Evolutionary conservation across 2,888 invertebrate genomes (phyloP).

Genomic region (Parthenolecanium corni): DNA sequence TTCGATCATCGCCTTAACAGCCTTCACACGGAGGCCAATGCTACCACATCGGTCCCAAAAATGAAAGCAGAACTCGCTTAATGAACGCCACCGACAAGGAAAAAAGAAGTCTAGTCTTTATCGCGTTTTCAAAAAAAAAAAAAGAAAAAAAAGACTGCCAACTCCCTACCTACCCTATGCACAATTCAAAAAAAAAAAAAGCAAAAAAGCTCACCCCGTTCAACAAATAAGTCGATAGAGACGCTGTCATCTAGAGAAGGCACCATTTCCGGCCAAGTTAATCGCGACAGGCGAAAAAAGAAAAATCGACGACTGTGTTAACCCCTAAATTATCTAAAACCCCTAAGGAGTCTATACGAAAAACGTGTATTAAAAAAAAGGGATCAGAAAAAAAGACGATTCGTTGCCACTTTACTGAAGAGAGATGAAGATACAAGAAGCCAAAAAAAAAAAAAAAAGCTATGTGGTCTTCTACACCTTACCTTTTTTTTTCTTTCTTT

Average conservation of each 20-base stretch:
- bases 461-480: background rate
- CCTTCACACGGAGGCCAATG: no score
- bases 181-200: background rate
- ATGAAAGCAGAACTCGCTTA: no score
- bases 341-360: slow-evolving; percentile 12
- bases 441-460: no score
- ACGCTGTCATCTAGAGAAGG: background rate
- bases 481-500: background rate
- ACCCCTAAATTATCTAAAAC: slow-evolving; percentile 26
- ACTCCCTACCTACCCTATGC: background rate
- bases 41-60: no score
- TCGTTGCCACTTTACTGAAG: slow-evolving; percentile 1
- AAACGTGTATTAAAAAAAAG: background rate
- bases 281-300: slow-evolving; percentile 17
- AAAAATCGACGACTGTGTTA: slow-evolving; percentile 26
- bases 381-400: background rate
- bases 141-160: background rate
- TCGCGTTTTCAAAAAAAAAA: background rate
- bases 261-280: slow-evolving; percentile 15
- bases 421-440: background rate
- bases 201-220: no score
- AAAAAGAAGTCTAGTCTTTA: no score
- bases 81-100: no score
- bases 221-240: no score
- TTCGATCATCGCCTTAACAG: no score